Conservation (phyloP, 2,797 vertebrate species). For the Xenops minutus region DNA sequence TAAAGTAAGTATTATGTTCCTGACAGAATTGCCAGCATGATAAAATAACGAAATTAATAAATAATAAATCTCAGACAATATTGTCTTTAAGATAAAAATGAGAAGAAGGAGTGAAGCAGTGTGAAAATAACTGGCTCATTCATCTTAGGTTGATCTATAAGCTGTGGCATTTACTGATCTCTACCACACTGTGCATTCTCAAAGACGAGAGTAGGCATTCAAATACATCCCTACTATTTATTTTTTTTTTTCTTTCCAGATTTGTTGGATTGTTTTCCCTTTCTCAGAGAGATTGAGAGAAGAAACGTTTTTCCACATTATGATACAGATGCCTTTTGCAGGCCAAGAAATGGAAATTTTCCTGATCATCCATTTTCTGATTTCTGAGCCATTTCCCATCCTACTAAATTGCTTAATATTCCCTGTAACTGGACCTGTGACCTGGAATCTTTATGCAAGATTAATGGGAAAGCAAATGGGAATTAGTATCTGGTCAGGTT, state of each 20-base stretch:
- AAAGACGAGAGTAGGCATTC: not conserved
- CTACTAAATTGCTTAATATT: slow-evolving; percentile 68
- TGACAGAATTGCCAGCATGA: not conserved
- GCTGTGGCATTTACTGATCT: slow-evolving; percentile 3
- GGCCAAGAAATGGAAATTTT: not conserved
- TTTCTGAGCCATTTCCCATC: slow-evolving; percentile 53
- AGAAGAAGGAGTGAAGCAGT: not conserved
- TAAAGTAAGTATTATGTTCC: not conserved
- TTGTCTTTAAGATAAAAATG: slow-evolving; percentile 22
- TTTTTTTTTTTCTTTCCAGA: not conserved
- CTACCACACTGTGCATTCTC: not conserved
- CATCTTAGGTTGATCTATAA: slow-evolving; percentile 37
- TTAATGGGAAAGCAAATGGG: slow-evolving; percentile 69
- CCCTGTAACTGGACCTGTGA: slow-evolving; percentile 55
- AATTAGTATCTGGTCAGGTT: slow-evolving; percentile 60
- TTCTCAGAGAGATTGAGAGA: not conserved
- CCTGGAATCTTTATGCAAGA: slow-evolving; percentile 58
- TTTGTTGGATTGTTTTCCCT: rapidly evolving
- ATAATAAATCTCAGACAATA: not conserved
- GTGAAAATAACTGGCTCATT: slow-evolving; percentile 39
- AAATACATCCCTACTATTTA: not conserved
- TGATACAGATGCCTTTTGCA: not conserved
- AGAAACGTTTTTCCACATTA: not conserved
- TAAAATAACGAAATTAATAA: slow-evolving; percentile 6
- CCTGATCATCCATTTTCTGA: not conserved